Conservation (phyloP, 2,797 vertebrate genomes). For the Helostoma temminkii region DNA sequence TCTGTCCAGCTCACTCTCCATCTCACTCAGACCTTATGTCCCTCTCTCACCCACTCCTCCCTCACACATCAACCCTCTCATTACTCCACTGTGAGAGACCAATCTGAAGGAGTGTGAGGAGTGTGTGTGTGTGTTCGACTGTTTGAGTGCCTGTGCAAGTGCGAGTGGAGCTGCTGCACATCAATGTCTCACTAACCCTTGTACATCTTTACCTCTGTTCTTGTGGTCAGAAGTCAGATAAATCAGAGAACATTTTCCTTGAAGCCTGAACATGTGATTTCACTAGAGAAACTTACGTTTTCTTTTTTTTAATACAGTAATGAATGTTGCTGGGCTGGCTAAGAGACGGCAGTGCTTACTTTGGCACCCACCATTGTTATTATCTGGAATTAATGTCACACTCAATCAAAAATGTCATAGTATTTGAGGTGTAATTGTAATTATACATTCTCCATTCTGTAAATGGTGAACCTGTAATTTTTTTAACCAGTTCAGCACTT, state of each 20-base stretch:
- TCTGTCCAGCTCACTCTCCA: conserved; percentile 48
- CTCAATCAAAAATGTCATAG: neutral
- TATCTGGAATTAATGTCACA: conserved; percentile 13
- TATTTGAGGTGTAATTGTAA: neutral
- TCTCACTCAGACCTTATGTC: conserved; percentile 71
- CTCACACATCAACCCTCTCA: conserved; percentile 75
- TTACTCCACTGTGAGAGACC: conserved; percentile 69
- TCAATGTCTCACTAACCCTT: conserved; percentile 55
- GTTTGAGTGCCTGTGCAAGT: conserved; percentile 27
- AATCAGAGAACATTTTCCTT: conserved; percentile 32
- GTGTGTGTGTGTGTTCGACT: neutral
- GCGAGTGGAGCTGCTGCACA: conserved; percentile 54
- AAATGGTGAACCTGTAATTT: no score
- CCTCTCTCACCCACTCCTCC: conserved; percentile 74
- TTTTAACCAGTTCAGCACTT: neutral
- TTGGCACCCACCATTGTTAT: conserved; percentile 10
- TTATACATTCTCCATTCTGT: neutral
- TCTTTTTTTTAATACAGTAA: conserved; percentile 19
- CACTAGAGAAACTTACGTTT: conserved; percentile 33
- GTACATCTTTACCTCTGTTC: conserved; percentile 51
- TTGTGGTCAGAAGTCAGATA: conserved; percentile 48
- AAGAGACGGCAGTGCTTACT: conserved; percentile 4
- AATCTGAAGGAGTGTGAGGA: conserved; percentile 59
- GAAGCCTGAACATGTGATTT: conserved; percentile 40
- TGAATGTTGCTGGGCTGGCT: conserved; percentile 3